phyloP scores from a whole-genome alignment of 1,140 invertebrate genomes.

The Eumaeus atala region DNA sequence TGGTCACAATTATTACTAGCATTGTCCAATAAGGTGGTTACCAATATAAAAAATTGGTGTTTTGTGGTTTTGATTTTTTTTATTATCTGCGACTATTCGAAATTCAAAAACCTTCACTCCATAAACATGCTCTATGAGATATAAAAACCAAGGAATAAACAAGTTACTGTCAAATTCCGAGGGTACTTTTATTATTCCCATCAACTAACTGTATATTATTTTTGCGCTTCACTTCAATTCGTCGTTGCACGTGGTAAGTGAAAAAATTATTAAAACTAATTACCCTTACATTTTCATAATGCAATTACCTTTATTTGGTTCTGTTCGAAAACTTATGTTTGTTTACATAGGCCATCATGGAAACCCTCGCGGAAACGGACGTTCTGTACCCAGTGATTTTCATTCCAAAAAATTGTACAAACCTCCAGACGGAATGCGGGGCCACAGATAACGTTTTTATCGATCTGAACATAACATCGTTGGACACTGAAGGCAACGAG shows the following conservation, averaged over 20 bases:
- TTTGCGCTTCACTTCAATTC: background rate
- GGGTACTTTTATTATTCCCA: background rate
- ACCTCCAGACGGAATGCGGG: conserved; percentile 43
- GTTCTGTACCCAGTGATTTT: conserved; percentile 39
- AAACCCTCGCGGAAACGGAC: conserved; percentile 29
- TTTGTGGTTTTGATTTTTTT: too few relatives aligned
- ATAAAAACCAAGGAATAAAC: too few relatives aligned
- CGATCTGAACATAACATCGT: conserved; percentile 46
- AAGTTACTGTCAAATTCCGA: background rate
- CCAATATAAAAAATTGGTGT: too few relatives aligned
- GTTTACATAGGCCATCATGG: conserved; percentile 42
- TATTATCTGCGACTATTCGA: too few relatives aligned
- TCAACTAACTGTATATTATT: background rate
- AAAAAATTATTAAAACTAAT: conserved; percentile 15
- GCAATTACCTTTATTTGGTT: conserved; percentile 23
- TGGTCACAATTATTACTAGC: too few relatives aligned
- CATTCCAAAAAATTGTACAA: conserved; percentile 48
- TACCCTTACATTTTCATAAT: conserved; percentile 29
- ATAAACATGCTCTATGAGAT: too few relatives aligned
- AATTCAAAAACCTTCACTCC: too few relatives aligned
- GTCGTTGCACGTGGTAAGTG: background rate
- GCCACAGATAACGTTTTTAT: conserved; percentile 47
- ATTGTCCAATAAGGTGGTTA: too few relatives aligned
- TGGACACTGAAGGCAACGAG: conserved; percentile 44
- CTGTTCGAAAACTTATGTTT: conserved; percentile 20